Base-by-base conservation (phyloP, 2,888 invertebrate genomes). In the Lottia gigantea region DNA sequence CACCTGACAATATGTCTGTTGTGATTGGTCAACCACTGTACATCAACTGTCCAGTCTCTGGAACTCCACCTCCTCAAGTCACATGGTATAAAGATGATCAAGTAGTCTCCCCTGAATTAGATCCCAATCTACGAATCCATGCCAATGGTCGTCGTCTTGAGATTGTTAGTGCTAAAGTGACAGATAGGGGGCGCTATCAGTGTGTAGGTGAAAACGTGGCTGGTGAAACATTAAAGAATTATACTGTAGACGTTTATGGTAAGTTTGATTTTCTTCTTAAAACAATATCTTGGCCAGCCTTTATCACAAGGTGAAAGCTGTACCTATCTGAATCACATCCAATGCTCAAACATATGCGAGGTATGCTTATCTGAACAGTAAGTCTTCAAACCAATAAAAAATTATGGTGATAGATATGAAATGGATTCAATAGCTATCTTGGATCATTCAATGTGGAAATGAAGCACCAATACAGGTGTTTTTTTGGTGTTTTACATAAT, bases 21-120 rank as follows among this genome's bases (percentile, higher is more conserved):
- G 68, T 81, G 12, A 70, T 78, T 16, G 78, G 78, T 8, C 77
- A 78, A 46, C 67, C 80, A 7, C 67, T 83, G 0, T 78, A 80
- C 67, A 80, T 86, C 40, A 80, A 84, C 71, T 86, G 86, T 75
- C 83, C 83, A 11, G 79, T 83, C 7, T 73, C 76, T 6, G 89
- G 89, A 25, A 84, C 81, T 74, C 90, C 87, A 25, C 83, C 80
- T 69, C 90, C 88, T 7, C 83, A 85, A 63, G 86, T 90, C 67
- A 83, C 84, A 25, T 90, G 90, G 90, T 84, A 82, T 62, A 87
- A 89, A 76, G 87, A 90, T 78, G 88, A 86, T 12, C 75, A 80
- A 61, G 74, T 80, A 6, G 71, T 85, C 11, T 78, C 76, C 8
- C 77, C 80, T 46, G 76, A 80, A 1, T 71, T 77, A 31, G 80